Evolutionary conservation across 2,797 vertebrate genomes (phyloP).

Genomic region (Tiaroga cobitis): DNA sequence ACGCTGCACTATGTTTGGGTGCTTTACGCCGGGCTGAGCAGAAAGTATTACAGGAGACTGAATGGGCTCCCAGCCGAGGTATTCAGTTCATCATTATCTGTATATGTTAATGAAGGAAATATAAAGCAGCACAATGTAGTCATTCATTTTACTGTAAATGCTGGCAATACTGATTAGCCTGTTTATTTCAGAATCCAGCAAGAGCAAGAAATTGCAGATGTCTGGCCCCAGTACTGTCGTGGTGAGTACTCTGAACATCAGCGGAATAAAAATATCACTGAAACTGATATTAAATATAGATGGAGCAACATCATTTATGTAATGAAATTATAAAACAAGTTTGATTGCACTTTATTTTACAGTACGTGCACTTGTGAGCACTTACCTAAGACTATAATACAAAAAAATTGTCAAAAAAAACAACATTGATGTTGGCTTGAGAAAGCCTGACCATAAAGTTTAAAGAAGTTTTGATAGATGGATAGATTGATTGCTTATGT

Average conservation of each 20-base stretch:
- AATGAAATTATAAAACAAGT: not conserved
- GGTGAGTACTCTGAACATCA: constrained; percentile 70
- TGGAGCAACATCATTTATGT: not conserved
- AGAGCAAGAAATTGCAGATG: constrained; percentile 63
- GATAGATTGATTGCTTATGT: not conserved
- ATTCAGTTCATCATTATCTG: not conserved
- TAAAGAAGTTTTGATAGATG: not conserved
- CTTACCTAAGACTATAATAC: not conserved
- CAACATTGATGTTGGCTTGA: not conserved
- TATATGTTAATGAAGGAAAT: not conserved
- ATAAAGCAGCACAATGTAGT: not conserved
- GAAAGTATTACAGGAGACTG: constrained; percentile 75
- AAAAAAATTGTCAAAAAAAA: not conserved
- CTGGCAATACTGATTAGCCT: not conserved
- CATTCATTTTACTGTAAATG: not conserved
- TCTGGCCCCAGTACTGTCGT: constrained; percentile 73
- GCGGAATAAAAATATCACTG: not conserved
- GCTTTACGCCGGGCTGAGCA: constrained; percentile 78
- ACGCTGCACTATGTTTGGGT: constrained; percentile 88
- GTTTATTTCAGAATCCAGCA: constrained; percentile 68
- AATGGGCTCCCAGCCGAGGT: constrained; percentile 76
- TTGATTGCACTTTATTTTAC: not conserved
- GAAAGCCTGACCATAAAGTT: not conserved
- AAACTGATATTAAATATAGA: not conserved
- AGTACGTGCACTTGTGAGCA: not conserved